These are phyloP conservation scores for Drosophila merina DNA, from an alignment of 2,888 invertebrate genomes.

Conservation along the genomic window DNA sequence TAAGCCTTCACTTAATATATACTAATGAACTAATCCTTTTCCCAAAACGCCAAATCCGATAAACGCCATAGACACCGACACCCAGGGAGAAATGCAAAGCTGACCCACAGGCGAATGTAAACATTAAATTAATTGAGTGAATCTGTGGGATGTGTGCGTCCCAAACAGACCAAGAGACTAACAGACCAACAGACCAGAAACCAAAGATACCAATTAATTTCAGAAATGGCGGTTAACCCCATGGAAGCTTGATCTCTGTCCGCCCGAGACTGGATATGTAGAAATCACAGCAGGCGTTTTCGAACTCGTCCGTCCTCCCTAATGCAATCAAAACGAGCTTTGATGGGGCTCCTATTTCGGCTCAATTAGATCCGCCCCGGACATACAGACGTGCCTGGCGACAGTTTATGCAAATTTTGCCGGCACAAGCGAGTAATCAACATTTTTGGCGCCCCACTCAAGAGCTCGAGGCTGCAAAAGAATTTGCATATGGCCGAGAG, in stretches of 20 bases:
- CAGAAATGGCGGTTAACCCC: constrained; percentile 67
- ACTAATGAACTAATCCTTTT: constrained; percentile 27
- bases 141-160: constrained; percentile 25
- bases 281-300: constrained; percentile 31
- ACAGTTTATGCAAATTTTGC: constrained; percentile 60
- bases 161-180: constrained; percentile 10
- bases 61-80: constrained; percentile 11
- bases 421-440: constrained; percentile 36
- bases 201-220: constrained; percentile 67
- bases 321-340: constrained; percentile 69
- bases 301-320: background rate
- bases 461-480: constrained; percentile 18
- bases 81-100: constrained; percentile 17
- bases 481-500: constrained; percentile 55
- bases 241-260: constrained; percentile 46
- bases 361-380: constrained; percentile 50
- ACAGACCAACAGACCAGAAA: constrained; percentile 8
- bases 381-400: constrained; percentile 23
- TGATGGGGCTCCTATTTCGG: constrained; percentile 45
- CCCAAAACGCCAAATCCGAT: constrained; percentile 18
- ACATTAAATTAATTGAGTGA: constrained; percentile 40
- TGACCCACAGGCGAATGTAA: constrained; percentile 30
- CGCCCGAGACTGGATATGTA: constrained; percentile 1
- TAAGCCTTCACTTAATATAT: constrained; percentile 33
- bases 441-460: constrained; percentile 49